phyloP scores from a whole-genome alignment of 2,113 vertebrate genomes.

The Bos javanicus region DNA sequence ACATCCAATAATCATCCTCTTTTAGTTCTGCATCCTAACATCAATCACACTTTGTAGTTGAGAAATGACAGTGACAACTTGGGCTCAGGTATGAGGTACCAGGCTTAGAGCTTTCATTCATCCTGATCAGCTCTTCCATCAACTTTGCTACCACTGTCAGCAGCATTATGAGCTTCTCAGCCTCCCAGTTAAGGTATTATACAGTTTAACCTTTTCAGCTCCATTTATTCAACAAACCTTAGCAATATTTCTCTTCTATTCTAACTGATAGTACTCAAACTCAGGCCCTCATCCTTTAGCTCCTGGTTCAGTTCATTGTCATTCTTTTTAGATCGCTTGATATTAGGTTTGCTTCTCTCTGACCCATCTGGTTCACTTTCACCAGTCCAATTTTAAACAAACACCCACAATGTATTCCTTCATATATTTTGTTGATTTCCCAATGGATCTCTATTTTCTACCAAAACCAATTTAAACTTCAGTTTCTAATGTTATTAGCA shows the following conservation, averaged over 20 bases:
- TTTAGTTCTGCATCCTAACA: background rate
- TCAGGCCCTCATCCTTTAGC: background rate
- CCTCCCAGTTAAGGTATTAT: background rate
- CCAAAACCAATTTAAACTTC: background rate
- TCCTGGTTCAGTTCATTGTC: background rate
- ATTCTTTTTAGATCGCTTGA: background rate
- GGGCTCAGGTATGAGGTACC: slow-evolving; percentile 22
- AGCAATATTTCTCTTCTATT: background rate
- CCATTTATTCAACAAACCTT: background rate
- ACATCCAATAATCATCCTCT: background rate
- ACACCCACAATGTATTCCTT: background rate
- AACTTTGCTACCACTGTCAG: background rate
- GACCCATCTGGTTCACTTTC: background rate
- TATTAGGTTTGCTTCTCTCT: background rate
- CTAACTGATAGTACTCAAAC: background rate
- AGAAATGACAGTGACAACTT: slow-evolving; percentile 12
- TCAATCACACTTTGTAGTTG: slow-evolving; percentile 40
- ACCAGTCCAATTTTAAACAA: background rate
- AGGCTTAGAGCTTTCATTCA: background rate
- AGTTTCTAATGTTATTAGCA: background rate
- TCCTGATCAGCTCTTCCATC: slow-evolving; percentile 2
- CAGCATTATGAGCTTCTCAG: background rate
- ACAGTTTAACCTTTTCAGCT: background rate
- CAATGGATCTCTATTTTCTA: background rate
- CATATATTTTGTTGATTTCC: background rate